Evolutionary conservation across 2,888 invertebrate genomes (phyloP).

Genomic region (Sylvicola cinctus): DNA sequence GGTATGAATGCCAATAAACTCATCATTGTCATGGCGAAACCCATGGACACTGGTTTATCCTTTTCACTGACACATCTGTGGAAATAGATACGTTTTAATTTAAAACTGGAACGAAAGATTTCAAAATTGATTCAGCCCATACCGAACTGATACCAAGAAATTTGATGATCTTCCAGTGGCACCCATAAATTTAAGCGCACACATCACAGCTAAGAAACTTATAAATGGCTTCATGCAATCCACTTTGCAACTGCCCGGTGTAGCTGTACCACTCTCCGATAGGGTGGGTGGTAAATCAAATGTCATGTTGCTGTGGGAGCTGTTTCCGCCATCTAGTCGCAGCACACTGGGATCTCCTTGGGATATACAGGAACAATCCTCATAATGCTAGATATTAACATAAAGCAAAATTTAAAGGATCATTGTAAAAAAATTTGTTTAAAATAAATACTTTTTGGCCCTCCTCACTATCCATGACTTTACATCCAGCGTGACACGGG

Average conservation of each 20-base stretch:
- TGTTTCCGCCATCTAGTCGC: too few species aligned
- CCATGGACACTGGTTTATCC: conserved; percentile 52
- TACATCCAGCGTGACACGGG: conserved; percentile 63
- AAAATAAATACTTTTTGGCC: too few species aligned
- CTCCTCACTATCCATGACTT: conserved; percentile 21
- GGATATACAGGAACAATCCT: conserved; percentile 5
- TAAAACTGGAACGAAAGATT: too few species aligned
- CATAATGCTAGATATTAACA: conserved; percentile 3
- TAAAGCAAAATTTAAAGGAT: too few species aligned
- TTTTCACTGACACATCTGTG: conserved; percentile 45
- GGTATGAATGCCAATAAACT: conserved; percentile 54
- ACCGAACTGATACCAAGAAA: conserved; percentile 36
- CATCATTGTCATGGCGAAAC: conserved; percentile 43
- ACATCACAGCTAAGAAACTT: conserved; percentile 32
- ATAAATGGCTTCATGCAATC: conserved; percentile 35
- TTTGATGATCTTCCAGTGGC: conserved; percentile 40
- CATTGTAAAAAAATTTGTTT: too few species aligned
- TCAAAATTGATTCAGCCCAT: too few species aligned
- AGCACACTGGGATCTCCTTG: too few species aligned
- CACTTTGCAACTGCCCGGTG: conserved; percentile 32
- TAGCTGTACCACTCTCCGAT: conserved; percentile 27
- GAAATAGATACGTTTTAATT: conserved; percentile 4
- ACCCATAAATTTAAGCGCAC: conserved; percentile 34
- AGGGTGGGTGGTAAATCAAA: too few species aligned
- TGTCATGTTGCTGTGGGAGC: too few species aligned